Percentiles rank a stretch among this genome's conserved stretches.
These are phyloP conservation scores for Nothobranchius kuhntae DNA, from an alignment of 2,113 vertebrate genomes.

Conservation along the genomic window DNA sequence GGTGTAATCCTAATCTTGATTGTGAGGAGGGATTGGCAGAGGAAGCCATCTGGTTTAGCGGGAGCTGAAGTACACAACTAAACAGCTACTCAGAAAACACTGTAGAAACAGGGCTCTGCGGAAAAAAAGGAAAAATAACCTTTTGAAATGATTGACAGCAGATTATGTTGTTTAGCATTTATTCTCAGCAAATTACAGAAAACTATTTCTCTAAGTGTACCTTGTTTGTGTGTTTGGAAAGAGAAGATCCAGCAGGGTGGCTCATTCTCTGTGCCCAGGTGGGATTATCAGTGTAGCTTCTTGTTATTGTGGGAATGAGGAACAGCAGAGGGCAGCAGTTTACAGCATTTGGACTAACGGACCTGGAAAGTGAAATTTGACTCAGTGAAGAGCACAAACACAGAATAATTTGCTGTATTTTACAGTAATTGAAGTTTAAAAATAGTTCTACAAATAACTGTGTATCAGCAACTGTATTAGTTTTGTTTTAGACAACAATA, in stretches of 20 bases:
- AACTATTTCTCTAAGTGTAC: too few relatives aligned
- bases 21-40: slow-evolving; percentile 72
- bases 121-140: background rate
- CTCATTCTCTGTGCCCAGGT: too few relatives aligned
- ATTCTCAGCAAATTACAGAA: background rate
- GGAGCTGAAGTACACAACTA: slow-evolving; percentile 6
- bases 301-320: background rate
- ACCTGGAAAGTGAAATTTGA: background rate
- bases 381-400: too few relatives aligned
- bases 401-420: too few relatives aligned
- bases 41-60: slow-evolving; percentile 74
- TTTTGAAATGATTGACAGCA: background rate
- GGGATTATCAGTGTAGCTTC: too few relatives aligned
- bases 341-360: background rate
- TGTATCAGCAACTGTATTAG: too few relatives aligned
- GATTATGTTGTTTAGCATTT: background rate
- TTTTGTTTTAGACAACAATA: too few relatives aligned
- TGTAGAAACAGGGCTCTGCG: background rate
- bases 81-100: slow-evolving; percentile 38
- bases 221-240: too few relatives aligned
- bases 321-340: slow-evolving; percentile 67
- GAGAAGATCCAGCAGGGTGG: too few relatives aligned
- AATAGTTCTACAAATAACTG: too few relatives aligned
- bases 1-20: slow-evolving; percentile 78
- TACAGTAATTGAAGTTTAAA: too few relatives aligned